phyloP scores from a whole-genome alignment of 2,888 invertebrate genomes.

The Thymelicus acteon region DNA sequence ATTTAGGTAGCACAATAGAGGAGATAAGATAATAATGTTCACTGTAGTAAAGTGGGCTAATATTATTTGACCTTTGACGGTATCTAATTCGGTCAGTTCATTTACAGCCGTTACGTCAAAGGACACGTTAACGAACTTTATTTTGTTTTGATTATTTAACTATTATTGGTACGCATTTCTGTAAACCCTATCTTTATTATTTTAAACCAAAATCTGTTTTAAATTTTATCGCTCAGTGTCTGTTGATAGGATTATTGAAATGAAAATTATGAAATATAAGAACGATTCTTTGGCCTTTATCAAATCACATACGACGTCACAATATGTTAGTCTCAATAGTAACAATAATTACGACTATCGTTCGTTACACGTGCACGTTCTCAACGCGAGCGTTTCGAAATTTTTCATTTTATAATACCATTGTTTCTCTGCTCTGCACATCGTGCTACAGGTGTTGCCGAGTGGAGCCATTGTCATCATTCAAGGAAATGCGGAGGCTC shows the following conservation, averaged over 20 bases:
- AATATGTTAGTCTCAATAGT: conserved; percentile 8
- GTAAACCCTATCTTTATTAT: no score
- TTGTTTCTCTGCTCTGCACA: conserved; percentile 49
- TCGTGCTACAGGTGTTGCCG: conserved; percentile 42
- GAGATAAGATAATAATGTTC: conserved; percentile 19
- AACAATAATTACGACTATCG: conserved; percentile 44
- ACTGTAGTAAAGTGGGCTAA: conserved; percentile 20
- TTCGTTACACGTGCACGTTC: conserved; percentile 49
- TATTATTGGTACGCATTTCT: neutral
- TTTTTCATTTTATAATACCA: conserved; percentile 52
- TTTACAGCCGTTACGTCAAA: conserved; percentile 14
- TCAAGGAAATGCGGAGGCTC: conserved; percentile 41
- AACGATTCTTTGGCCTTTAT: neutral
- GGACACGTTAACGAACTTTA: neutral
- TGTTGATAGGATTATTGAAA: no score
- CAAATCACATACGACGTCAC: neutral
- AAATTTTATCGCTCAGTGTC: no score
- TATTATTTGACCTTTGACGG: conserved; percentile 31
- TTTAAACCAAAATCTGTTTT: no score
- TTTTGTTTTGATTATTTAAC: neutral
- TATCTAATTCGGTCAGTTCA: conserved; percentile 18
- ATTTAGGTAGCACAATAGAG: conserved; percentile 25
- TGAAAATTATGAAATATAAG: neutral
- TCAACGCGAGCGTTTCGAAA: conserved; percentile 48
- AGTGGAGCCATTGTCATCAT: conserved; percentile 44